Evolutionary conservation across 2,888 invertebrate genomes (phyloP), one percentile per base, ranked within the genome.

Genomic region (Scaptomyza reducta): DNA sequence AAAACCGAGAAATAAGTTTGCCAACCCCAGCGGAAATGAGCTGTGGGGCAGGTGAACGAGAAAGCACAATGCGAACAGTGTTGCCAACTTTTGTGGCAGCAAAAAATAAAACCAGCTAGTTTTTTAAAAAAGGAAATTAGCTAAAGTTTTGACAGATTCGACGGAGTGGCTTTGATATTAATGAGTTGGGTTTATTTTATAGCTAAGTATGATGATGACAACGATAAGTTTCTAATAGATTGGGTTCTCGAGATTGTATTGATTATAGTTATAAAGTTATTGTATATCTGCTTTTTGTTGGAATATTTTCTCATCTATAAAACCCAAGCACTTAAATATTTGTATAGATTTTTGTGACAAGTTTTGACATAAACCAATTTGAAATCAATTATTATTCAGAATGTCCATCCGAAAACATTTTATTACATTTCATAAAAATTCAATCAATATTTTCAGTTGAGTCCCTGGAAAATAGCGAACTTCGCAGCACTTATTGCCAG

Each of bases 1-100:
- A 65, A 64, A 67, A 77, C 77, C 61, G 63, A 60, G 62, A 82
- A 77, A 83, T 67, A 75, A 75, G 75, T 74, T 76, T 56, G 57
- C 63, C 54, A 41, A 51, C 33, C 54, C 41, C 35, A 62, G 47
- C 33, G 25, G 55, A 22, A 47, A 16, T 16, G 9, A 27, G n/a
- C 14, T 40, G 29, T 14, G 9, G 44, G 29, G 29, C 40, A 22
- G 13, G 14, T 22, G 29, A 25, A 4, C 33, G 6, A 9, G 22
- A 42, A 35, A 35, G 31, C 25, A 49, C 25, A 58, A 45, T 18
- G 46, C 41, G 10, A 38, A 6, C 14, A 44, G 49, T 16, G 60
- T 9, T 62, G 62, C 3, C 42, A 47, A 27, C 16, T 18, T 11
- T 47, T 38, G 6, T 7, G 4, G n/a, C 0, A 3, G 5, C 7